A percentile compares a stretch with the other conserved stretches of the same genome.
Evolutionary conservation across 2,888 invertebrate species (phyloP).

Genomic region (Drosophila putrida): DNA sequence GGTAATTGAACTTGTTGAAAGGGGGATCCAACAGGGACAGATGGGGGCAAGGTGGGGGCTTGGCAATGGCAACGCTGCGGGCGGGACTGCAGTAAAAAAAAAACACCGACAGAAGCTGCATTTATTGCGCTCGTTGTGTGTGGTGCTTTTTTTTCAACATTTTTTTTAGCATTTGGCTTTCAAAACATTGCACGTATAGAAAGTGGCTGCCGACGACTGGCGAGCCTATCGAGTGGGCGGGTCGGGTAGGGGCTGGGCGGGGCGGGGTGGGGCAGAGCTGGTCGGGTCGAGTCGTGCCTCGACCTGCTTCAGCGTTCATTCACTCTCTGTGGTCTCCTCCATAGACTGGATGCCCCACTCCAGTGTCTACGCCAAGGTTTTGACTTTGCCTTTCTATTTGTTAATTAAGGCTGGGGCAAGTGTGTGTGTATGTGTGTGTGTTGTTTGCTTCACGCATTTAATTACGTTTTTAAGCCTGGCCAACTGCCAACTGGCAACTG

Average conservation of each 20-base stretch:
- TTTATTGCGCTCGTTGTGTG: constrained; percentile 68
- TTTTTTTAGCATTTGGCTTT: constrained; percentile 68
- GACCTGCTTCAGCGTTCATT: constrained; percentile 76
- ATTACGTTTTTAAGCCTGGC: constrained; percentile 70
- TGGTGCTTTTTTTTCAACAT: constrained; percentile 12
- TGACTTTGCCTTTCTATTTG: constrained; percentile 72
- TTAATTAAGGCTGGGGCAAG: constrained; percentile 68
- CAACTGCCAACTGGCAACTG: constrained; percentile 42
- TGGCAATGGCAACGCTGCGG: constrained; percentile 70
- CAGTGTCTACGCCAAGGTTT: constrained; percentile 70
- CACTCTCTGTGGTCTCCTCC: constrained; percentile 47
- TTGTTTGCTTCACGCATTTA: constrained; percentile 69
- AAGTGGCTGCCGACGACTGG: constrained; percentile 63
- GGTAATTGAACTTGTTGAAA: constrained; percentile 85
- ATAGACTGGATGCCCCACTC: constrained; percentile 21
- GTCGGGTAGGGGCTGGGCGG: neutral
- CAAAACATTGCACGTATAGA: constrained; percentile 71
- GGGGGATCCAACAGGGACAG: constrained; percentile 20
- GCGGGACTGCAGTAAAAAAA: constrained; percentile 49
- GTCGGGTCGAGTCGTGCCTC: constrained; percentile 8
- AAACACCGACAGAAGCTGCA: constrained; percentile 65
- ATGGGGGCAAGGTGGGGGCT: constrained; percentile 14
- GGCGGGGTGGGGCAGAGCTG: neutral
- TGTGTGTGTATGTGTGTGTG: constrained; percentile 15
- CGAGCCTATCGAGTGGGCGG: constrained; percentile 63